Evolutionary conservation across 2,888 invertebrate genomes (phyloP), one percentile per base, ranked within the genome.

Genomic region (Sphaerophoria rueppellii): DNA sequence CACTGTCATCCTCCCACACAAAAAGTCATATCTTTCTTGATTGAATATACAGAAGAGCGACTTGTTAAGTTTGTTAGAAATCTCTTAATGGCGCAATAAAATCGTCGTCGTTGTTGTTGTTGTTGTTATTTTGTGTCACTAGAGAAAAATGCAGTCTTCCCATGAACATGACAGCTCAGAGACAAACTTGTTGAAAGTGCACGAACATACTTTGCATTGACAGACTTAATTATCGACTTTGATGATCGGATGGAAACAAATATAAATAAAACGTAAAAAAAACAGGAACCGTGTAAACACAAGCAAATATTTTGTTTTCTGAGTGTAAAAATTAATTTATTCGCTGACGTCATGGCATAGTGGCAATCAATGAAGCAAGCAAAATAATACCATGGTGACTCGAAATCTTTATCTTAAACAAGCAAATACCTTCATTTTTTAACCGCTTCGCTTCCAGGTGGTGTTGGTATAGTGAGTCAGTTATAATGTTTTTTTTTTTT

Each of bases 151-250:
- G 76, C 61, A 54, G 76, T 77, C 70, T 77, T 77, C 14, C 40
- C 70, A 58, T 69, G 9, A 12, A 11, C 14, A 32, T 43, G 46
- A 61, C 32, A 60, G 40, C 24, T 43, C 6, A 16, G 12, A 43
- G 14, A 40, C 46, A 58, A 14, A 6, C 40, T 24, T 24, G 61
- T 4, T 48, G 2, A 48, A 63, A 55, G n/a, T 50, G 37, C 77
- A 37, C 40, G 16, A 40, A 43, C 14, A 70, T 88, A 76, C 79
- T 55, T 71, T 55, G 12, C 12, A 12, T 67, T 86, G 77, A 63
- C 63, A 63, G 63, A 63, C 46, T 63, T n/a, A 24, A 12, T 50
- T 63, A 61, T 34, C 61, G 24, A 61, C 32, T 43, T 61, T 61
- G 43, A n/a, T 46, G n/a, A 61, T 61, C 32, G 16, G 24, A 2